Percentiles rank a stretch among this genome's conserved stretches.
Conservation (phyloP, 2,113 vertebrate species). For the Thymallus thymallus region DNA sequence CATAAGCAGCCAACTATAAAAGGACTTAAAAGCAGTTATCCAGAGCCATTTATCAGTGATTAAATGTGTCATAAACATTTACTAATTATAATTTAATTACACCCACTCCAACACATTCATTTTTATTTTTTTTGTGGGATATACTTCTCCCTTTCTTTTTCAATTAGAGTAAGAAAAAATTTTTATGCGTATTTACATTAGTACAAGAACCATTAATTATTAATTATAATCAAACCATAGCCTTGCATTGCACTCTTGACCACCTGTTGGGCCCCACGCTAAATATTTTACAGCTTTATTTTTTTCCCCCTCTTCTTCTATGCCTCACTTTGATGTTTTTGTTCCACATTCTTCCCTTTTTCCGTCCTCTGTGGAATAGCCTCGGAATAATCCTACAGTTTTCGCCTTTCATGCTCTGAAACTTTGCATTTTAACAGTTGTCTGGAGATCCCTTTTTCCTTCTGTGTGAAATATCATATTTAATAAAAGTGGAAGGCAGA, state of each 20-base stretch:
- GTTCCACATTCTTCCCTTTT: conserved; percentile 80
- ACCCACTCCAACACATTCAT: conserved; percentile 31
- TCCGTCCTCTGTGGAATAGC: conserved; percentile 77
- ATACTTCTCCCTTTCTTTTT: conserved; percentile 50
- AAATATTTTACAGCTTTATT: conserved; percentile 85
- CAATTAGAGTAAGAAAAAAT: conserved; percentile 61
- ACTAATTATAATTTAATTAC: conserved; percentile 45
- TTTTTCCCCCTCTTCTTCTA: conserved; percentile 64
- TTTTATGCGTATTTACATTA: conserved; percentile 77
- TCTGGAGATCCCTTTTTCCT: conserved; percentile 86
- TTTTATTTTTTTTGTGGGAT: conserved; percentile 23
- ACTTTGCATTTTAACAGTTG: conserved; percentile 96
- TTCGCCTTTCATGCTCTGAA: conserved; percentile 84
- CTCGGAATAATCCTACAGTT: conserved; percentile 83
- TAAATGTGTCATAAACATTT: conserved; percentile 35
- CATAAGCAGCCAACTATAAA: not conserved
- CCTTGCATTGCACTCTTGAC: conserved; percentile 73
- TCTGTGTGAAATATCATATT: conserved; percentile 91
- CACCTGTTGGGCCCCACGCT: conserved; percentile 84
- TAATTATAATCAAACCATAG: conserved; percentile 80
- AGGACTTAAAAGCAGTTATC: conserved; percentile 21
- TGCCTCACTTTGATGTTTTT: conserved; percentile 86
- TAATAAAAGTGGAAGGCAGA: conserved; percentile 88
- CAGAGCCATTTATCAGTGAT: conserved; percentile 22
- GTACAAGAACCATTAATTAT: conserved; percentile 73